Base-by-base conservation (phyloP, 2,113 vertebrate genomes). In the Peucedramus taeniatus region DNA sequence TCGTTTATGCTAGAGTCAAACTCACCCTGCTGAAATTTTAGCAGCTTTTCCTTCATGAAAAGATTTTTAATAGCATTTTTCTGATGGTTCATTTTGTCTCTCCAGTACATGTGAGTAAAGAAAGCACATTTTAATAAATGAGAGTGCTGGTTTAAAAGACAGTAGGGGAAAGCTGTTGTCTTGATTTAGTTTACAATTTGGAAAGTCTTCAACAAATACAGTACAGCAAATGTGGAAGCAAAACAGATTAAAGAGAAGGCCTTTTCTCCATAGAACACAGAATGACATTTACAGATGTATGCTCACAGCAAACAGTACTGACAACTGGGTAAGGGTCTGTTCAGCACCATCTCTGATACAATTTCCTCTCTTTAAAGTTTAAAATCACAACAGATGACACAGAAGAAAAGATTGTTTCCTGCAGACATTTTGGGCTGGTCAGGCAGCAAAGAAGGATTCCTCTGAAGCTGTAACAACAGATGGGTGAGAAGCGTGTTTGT, bases 171-270 rank as follows among this genome's bases (percentile, higher is more conserved):
- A 90, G 56, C 16, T 79, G 77, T 87, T 87, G 70, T 72, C 69
- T 51, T 83, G 47, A 86, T 94, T 93, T 90, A 37, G 50, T 79
- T 96, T 95, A 94, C 82, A 70, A 17, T 92, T 89, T 93, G 65
- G 91, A 97, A 96, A 74, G 63, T 63, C 80, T 90, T 97, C 92
- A 95, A 93, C 94, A 97, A 94, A 80, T n/a, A 69, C 44, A 69
- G 90, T 57, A 89, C 64, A 83, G 15, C 42, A 86, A 95, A 60
- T 65, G 50, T 49, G 80, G 83, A 72, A 76, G 35, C 30, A 88
- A 90, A 91, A 51, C 3, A 85, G n/a, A 44, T 87, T 56, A 18
- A 39, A 86, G 65, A 63, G 59, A 33, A 87, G 40, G 31, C 70
- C 50, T 68, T 89, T 45, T 60, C 94, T 85, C 47, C 63, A 47